Percentiles rank a stretch among this genome's conserved stretches.
Conservation (phyloP, 2,113 vertebrate species). For the Salminus brasiliensis region DNA sequence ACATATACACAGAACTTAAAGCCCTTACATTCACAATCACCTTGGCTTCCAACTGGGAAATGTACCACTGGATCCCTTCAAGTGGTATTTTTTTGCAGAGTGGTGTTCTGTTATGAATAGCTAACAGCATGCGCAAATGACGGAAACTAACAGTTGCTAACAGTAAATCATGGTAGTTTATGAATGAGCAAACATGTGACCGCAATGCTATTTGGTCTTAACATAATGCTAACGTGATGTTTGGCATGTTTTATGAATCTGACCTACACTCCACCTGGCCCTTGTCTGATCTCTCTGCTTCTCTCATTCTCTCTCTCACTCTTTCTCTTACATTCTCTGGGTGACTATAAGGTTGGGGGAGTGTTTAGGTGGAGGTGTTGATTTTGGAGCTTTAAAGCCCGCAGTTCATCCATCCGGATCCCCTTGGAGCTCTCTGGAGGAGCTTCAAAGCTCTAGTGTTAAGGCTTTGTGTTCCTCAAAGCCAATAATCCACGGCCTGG, state of each 20-base stretch:
- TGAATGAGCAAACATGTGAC: no score
- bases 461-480: constrained; percentile 9
- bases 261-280: neutral
- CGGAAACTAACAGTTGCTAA: no score
- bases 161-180: no score
- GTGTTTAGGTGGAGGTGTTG: constrained; percentile 29
- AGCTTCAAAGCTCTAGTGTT: constrained; percentile 58
- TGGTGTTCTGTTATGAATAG: no score
- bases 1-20: no score
- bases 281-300: neutral
- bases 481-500: constrained; percentile 2
- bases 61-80: no score
- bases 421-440: constrained; percentile 58
- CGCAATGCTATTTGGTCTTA: neutral
- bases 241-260: neutral
- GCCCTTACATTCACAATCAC: no score
- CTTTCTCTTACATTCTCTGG: neutral
- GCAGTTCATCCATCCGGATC: constrained; percentile 68
- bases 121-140: no score
- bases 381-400: constrained; percentile 45
- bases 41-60: no score
- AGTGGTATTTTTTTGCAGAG: no score
- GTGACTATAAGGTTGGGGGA: neutral
- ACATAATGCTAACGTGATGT: neutral
- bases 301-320: neutral